A percentile compares a stretch with the other conserved stretches of the same genome.
Evolutionary conservation across 2,797 vertebrate species (phyloP).

Genomic region (Rhynchonycteris naso): DNA sequence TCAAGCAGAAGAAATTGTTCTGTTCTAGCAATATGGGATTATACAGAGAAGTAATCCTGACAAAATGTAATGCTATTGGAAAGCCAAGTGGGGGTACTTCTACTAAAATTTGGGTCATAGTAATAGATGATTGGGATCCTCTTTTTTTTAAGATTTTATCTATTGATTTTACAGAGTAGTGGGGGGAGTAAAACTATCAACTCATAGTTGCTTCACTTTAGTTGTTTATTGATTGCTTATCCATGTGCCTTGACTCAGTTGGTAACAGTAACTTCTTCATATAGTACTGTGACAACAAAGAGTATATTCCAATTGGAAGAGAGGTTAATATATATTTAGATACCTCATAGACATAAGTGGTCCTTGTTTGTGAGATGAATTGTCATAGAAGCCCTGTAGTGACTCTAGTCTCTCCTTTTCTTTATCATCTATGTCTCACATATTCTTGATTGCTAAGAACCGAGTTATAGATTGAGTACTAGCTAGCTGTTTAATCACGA

Average conservation of each 20-base stretch:
- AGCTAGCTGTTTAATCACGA: not conserved
- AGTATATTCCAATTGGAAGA: conserved; percentile 7
- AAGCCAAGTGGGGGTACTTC: conserved; percentile 90
- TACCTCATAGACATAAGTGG: not conserved
- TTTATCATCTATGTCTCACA: conserved; percentile 18
- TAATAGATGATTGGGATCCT: conserved; percentile 88
- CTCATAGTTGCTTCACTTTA: no score
- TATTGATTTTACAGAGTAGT: no score
- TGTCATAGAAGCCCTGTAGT: not conserved
- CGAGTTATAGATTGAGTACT: not conserved
- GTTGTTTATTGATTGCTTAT: no score
- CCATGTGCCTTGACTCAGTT: not conserved
- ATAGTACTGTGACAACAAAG: not conserved
- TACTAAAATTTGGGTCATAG: conserved; percentile 91
- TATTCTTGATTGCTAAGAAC: conserved; percentile 41
- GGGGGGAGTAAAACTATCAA: no score
- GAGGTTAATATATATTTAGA: conserved; percentile 27
- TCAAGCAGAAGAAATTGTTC: conserved; percentile 56
- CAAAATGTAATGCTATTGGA: conserved; percentile 74
- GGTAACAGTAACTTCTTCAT: not conserved
- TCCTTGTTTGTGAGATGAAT: conserved; percentile 40
- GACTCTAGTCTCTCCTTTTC: not conserved
- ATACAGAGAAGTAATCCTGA: conserved; percentile 82
- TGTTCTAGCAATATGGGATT: conserved; percentile 69
- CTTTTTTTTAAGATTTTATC: conserved; percentile 79